Conservation (phyloP, 2,797 vertebrate genomes). For the Ataeniobius toweri region DNA sequence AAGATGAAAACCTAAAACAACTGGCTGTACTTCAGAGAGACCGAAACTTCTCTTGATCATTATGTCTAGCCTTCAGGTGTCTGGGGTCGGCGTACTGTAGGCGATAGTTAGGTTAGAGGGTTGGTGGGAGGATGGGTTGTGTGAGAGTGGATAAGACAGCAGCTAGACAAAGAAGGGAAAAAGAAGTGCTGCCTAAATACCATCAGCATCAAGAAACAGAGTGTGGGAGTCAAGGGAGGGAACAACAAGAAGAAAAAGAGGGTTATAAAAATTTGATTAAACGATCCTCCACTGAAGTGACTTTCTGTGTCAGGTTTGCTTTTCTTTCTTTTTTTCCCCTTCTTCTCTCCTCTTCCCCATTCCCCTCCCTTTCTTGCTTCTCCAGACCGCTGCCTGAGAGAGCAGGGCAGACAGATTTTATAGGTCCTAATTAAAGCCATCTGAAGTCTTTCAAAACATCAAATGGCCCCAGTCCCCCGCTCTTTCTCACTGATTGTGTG, state of each 20-base stretch:
- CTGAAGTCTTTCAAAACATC: conserved; percentile 90
- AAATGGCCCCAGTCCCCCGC: conserved; percentile 68
- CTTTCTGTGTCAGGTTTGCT: conserved; percentile 75
- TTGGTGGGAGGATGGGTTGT: conserved; percentile 55
- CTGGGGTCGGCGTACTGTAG: conserved; percentile 81
- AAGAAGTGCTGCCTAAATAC: conserved; percentile 73
- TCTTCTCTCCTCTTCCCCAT: conserved; percentile 17
- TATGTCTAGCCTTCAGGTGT: conserved; percentile 97
- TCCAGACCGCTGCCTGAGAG: conserved; percentile 77
- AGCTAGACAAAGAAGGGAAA: conserved; percentile 90
- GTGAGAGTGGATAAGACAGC: conserved; percentile 84
- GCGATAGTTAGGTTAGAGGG: conserved; percentile 82
- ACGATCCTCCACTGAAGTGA: conserved; percentile 75
- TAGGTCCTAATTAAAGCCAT: conserved; percentile 94
- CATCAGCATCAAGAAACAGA: conserved; percentile 73
- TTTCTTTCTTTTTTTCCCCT: conserved; percentile 33
- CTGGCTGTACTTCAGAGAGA: conserved; percentile 87
- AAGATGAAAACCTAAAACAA: conserved; percentile 70
- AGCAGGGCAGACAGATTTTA: conserved; percentile 86
- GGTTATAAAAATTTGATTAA: conserved; percentile 82
- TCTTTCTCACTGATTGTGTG: conserved; percentile 63
- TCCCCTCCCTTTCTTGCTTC: conserved; percentile 57
- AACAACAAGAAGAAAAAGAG: conserved; percentile 53
- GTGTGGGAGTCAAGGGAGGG: conserved; percentile 58
- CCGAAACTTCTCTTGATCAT: conserved; percentile 92